phyloP scores from a whole-genome alignment of 2,797 vertebrate species.

The Falco concolor region DNA sequence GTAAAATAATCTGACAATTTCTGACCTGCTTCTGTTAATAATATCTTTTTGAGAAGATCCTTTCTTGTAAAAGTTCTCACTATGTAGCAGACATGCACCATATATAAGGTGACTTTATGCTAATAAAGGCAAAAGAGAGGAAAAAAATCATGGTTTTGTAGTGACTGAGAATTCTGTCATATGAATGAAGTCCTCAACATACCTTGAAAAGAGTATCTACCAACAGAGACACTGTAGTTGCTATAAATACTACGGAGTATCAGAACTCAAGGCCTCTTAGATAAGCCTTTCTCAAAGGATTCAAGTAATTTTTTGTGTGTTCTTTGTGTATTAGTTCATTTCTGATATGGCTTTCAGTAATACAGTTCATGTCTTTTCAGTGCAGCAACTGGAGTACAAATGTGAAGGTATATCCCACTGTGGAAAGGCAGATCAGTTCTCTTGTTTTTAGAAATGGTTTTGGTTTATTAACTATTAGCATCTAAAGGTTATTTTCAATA shows the following conservation, averaged over 20 bases:
- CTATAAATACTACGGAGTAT: background rate
- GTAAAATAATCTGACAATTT: background rate
- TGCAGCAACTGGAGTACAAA: background rate
- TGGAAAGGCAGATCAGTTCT: background rate
- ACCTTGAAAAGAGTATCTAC: background rate
- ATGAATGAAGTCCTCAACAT: background rate
- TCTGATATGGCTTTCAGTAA: background rate
- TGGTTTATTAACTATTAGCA: background rate
- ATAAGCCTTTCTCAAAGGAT: background rate
- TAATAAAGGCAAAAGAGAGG: background rate
- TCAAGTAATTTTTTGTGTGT: background rate
- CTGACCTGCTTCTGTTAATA: background rate
- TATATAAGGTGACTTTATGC: background rate
- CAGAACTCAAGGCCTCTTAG: background rate
- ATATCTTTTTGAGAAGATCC: background rate
- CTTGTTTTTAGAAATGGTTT: background rate
- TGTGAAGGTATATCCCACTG: background rate
- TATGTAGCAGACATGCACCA: accelerated
- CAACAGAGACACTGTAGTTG: background rate
- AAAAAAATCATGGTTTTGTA: background rate
- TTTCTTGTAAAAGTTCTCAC: background rate
- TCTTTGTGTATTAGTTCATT: background rate
- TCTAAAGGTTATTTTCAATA: background rate
- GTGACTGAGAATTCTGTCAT: background rate
- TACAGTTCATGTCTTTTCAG: background rate